Evolutionary conservation across 2,113 vertebrate species (phyloP).

Genomic region (Alethe castanea): DNA sequence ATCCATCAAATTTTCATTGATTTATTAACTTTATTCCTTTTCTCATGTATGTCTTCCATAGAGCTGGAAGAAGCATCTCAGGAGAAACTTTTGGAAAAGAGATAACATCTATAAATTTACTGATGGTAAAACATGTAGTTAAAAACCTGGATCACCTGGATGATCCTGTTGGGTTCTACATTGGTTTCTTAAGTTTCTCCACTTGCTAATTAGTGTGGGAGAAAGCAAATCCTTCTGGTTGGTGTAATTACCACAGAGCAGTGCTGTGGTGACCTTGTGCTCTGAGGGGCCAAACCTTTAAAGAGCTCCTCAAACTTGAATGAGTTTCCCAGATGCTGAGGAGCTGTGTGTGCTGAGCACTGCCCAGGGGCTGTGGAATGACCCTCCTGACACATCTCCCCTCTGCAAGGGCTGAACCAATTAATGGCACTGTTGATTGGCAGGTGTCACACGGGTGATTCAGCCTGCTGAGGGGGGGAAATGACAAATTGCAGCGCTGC

Average conservation of each 20-base stretch:
- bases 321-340: not conserved
- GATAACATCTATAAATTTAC: not conserved
- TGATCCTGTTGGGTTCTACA: not conserved
- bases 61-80: not conserved
- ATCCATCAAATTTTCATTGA: not conserved
- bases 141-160: not conserved
- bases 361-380: not conserved
- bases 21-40: not conserved
- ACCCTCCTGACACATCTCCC: not conserved
- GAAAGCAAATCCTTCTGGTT: not conserved
- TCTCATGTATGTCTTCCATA: not conserved
- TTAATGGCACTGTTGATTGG: not conserved
- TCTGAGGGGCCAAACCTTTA: not conserved
- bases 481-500: not conserved
- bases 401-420: not conserved
- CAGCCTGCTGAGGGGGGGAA: not conserved
- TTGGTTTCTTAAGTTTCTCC: not conserved
- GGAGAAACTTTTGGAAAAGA: not conserved
- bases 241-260: not conserved
- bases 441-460: not conserved
- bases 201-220: not conserved
- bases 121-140: not conserved
- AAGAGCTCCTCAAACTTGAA: not conserved
- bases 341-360: not conserved
- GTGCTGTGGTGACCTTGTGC: not conserved